These are phyloP conservation scores for Meleagris gallopavo DNA, from an alignment of 2,113 vertebrate species.

Conservation along the genomic window DNA sequence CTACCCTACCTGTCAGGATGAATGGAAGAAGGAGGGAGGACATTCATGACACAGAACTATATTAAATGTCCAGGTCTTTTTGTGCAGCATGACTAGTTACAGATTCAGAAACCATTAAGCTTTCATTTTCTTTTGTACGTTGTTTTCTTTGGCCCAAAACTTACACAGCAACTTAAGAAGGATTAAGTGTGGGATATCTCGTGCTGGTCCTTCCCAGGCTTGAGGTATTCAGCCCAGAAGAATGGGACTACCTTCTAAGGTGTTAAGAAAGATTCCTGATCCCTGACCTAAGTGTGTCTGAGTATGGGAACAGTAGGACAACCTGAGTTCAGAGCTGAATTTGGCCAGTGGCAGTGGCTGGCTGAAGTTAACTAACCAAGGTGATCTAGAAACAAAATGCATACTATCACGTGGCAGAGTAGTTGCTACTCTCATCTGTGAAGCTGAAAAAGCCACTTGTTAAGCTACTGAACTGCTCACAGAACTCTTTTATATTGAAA, in stretches of 20 bases:
- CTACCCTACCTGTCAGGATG: not conserved
- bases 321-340: not conserved
- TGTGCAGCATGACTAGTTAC: not conserved
- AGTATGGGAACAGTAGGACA: not conserved
- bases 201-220: not conserved
- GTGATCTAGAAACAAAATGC: not conserved
- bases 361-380: not conserved
- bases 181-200: not conserved
- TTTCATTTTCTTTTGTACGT: accelerated
- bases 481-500: not conserved
- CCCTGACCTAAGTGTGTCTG: not conserved
- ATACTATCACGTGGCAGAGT: not conserved
- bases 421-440: not conserved
- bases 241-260: not conserved
- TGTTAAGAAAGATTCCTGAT: not conserved
- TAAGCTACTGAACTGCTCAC: not conserved
- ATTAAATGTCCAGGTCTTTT: not conserved
- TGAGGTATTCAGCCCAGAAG: accelerated
- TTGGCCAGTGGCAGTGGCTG: not conserved
- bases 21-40: not conserved
- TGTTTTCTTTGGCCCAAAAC: not conserved
- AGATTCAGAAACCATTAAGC: not conserved
- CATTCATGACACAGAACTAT: not conserved
- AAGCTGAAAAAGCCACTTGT: not conserved
- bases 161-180: accelerated